Conservation (phyloP, 2,113 vertebrate genomes). For the Macquaria australasica region DNA sequence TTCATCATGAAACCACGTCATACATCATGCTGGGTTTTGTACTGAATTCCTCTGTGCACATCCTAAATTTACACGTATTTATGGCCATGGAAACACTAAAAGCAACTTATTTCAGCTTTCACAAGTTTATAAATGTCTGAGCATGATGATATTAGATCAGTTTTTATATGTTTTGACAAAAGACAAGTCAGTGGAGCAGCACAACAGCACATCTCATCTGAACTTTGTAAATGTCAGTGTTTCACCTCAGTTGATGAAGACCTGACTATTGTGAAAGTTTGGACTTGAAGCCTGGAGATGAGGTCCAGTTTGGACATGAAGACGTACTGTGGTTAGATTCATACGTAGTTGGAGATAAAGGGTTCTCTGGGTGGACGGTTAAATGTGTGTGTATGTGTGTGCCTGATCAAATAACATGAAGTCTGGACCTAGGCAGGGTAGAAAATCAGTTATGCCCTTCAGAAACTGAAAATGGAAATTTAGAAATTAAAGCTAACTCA, state of each 20-base stretch:
- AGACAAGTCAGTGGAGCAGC: constrained; percentile 34
- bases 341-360: constrained; percentile 12
- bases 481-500: constrained; percentile 44
- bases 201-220: constrained; percentile 45
- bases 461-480: constrained; percentile 43
- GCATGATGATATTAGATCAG: constrained; percentile 14
- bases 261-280: constrained; percentile 74
- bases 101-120: constrained; percentile 9
- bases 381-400: constrained; percentile 26
- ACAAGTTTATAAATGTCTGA: constrained; percentile 17
- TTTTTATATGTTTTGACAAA: constrained; percentile 25
- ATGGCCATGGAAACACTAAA: constrained; percentile 44
- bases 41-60: constrained; percentile 34
- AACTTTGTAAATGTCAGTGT: constrained; percentile 61
- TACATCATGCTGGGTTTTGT: constrained; percentile 47
- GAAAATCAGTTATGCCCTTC: constrained; percentile 49
- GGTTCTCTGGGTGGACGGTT: constrained; percentile 26
- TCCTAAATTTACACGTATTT: constrained; percentile 26
- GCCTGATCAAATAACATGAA: constrained; percentile 40
- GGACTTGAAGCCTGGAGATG: constrained; percentile 37
- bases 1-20: constrained; percentile 36
- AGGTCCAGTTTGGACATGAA: constrained; percentile 13
- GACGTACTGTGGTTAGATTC: constrained; percentile 28
- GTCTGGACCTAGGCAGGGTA: constrained; percentile 47
- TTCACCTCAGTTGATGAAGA: constrained; percentile 66